phyloP scores from a whole-genome alignment of 1,140 invertebrate species.

The Pteromalus puparum region DNA sequence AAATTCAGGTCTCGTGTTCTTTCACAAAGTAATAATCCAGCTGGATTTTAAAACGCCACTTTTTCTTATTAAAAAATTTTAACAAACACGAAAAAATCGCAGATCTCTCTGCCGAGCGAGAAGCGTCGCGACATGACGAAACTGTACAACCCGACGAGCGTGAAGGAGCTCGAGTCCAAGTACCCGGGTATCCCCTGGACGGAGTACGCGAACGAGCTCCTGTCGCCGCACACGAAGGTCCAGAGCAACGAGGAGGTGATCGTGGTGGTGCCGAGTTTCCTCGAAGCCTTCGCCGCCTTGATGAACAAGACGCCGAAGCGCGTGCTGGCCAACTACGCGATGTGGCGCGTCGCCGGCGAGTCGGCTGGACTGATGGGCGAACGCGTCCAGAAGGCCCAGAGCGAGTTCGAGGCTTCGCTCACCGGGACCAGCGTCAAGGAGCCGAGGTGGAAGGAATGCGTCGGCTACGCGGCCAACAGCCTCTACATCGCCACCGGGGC shows the following conservation, averaged over 20 bases:
- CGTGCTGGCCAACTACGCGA: conserved; percentile 80
- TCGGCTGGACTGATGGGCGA: conserved; percentile 67
- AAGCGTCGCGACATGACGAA: conserved; percentile 92
- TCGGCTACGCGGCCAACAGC: conserved; percentile 82
- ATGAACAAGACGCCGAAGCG: conserved; percentile 78
- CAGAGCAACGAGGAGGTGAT: conserved; percentile 84
- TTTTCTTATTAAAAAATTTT: too few species aligned
- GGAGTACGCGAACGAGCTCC: conserved; percentile 85
- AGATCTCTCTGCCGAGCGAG: conserved; percentile 92
- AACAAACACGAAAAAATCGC: not conserved
- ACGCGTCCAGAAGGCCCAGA: not conserved
- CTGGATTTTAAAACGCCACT: too few species aligned
- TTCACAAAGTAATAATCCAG: too few species aligned
- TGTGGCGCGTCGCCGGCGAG: conserved; percentile 82
- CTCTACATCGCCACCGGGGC: conserved; percentile 85
- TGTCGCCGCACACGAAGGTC: conserved; percentile 78
- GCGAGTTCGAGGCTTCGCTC: not conserved
- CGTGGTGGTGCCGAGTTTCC: conserved; percentile 86
- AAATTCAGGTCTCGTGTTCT: too few species aligned
- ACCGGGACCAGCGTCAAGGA: conserved; percentile 74
- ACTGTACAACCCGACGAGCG: conserved; percentile 92
- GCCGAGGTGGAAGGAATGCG: conserved; percentile 91
- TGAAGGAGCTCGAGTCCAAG: conserved; percentile 83
- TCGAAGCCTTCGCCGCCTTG: conserved; percentile 80
- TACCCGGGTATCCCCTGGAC: conserved; percentile 87